Conservation (phyloP, 2,888 invertebrate genomes). For the Apodemia hepburni region DNA sequence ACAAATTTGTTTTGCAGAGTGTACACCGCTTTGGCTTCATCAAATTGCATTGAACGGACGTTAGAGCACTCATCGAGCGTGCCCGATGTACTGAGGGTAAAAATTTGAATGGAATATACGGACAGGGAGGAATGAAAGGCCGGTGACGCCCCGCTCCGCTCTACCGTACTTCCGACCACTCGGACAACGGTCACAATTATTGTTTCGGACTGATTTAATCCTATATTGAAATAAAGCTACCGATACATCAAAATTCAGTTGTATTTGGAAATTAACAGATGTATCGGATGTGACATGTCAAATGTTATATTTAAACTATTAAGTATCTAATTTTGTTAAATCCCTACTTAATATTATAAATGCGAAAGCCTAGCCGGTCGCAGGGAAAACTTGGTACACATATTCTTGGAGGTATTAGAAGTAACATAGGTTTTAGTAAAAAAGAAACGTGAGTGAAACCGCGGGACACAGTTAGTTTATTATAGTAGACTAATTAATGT, state of each 20-base stretch:
- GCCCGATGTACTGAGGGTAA: slow-evolving; percentile 62
- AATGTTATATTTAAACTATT: too few species aligned
- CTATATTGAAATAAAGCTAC: slow-evolving; percentile 69
- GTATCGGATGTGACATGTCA: too few species aligned
- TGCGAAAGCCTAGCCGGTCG: too few species aligned
- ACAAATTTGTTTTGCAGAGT: not conserved
- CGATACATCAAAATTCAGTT: slow-evolving; percentile 25
- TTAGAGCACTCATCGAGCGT: slow-evolving; percentile 70
- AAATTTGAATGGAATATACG: slow-evolving; percentile 76
- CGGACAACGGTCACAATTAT: slow-evolving; percentile 58
- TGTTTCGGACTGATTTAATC: slow-evolving; percentile 55
- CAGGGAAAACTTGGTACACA: too few species aligned
- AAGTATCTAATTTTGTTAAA: too few species aligned
- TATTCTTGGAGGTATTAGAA: too few species aligned
- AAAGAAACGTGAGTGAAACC: too few species aligned
- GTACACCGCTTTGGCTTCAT: slow-evolving; percentile 64
- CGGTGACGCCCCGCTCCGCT: slow-evolving; percentile 45
- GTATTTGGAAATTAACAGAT: too few species aligned
- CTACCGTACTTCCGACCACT: slow-evolving; percentile 65
- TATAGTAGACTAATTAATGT: too few species aligned
- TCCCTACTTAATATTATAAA: too few species aligned
- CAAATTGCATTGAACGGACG: slow-evolving; percentile 75
- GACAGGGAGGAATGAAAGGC: slow-evolving; percentile 49
- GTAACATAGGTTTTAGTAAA: too few species aligned
- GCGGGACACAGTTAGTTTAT: too few species aligned